Percentiles rank a stretch among this genome's conserved stretches.
Evolutionary conservation across 1,140 invertebrate genomes (phyloP).

Genomic region (Maniola jurtina): DNA sequence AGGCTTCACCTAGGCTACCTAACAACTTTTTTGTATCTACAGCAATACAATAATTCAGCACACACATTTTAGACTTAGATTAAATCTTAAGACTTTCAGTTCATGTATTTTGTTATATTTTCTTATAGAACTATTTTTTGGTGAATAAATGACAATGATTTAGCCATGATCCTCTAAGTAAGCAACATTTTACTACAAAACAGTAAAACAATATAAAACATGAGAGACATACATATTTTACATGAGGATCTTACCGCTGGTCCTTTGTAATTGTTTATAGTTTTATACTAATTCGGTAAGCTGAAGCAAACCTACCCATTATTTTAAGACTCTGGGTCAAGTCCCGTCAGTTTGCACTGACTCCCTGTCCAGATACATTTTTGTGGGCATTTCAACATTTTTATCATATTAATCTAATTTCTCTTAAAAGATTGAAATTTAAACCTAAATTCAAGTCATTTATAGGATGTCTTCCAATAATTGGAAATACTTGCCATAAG

Average conservation of each 20-base stretch:
- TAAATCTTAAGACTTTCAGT: too few relatives aligned
- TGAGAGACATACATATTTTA: not conserved
- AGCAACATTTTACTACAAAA: not conserved
- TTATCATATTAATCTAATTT: too few relatives aligned
- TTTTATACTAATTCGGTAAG: conserved; percentile 54
- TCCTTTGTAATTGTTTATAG: not conserved
- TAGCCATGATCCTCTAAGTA: too few relatives aligned
- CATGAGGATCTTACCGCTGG: conserved; percentile 25
- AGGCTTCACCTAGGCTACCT: conserved; percentile 42
- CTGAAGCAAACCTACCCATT: conserved; percentile 91
- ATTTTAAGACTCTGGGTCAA: conserved; percentile 98
- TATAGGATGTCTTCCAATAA: too few relatives aligned
- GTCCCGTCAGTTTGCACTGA: conserved; percentile 86
- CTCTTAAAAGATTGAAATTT: not conserved
- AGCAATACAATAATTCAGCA: too few relatives aligned
- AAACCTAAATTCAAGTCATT: too few relatives aligned
- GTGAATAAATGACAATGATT: too few relatives aligned
- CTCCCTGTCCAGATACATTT: conserved; percentile 72
- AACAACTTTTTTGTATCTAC: not conserved
- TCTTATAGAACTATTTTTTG: too few relatives aligned
- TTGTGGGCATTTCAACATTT: conserved; percentile 38
- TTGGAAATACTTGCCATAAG: too few relatives aligned
- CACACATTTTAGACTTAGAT: too few relatives aligned
- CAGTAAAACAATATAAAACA: not conserved
- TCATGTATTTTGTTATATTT: too few relatives aligned